Conservation (phyloP, 2,797 vertebrate species). For the Chaetophractus vellerosus region DNA sequence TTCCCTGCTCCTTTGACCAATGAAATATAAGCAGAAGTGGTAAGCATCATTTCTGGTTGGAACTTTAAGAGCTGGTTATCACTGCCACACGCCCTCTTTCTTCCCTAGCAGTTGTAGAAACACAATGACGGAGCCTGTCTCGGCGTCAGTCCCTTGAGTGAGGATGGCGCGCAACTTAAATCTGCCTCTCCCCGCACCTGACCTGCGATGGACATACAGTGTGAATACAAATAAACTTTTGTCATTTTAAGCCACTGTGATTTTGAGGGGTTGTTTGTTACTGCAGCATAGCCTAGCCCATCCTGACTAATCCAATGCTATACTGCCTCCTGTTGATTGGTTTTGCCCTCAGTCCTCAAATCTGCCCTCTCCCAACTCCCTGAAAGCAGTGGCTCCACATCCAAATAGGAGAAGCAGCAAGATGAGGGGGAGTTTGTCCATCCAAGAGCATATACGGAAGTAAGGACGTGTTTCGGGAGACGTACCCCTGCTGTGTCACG, state of each 20-base stretch:
- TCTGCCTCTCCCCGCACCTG: background rate
- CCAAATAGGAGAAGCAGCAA: slow-evolving; percentile 20
- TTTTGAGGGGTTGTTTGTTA: background rate
- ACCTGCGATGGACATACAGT: background rate
- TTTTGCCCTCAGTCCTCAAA: background rate
- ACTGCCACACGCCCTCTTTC: background rate
- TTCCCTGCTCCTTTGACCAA: background rate
- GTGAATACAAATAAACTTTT: background rate
- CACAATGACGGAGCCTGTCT: background rate
- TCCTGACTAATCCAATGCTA: background rate
- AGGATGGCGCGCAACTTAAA: background rate
- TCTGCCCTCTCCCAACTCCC: background rate
- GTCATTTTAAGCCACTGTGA: background rate
- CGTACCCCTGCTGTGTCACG: background rate
- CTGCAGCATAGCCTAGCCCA: background rate
- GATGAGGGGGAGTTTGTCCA: background rate
- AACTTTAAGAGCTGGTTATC: background rate
- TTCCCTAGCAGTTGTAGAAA: background rate
- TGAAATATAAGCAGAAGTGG: background rate
- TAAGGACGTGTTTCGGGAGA: background rate
- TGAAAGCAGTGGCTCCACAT: background rate
- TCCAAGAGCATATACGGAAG: background rate
- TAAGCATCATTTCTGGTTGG: background rate
- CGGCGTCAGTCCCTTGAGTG: background rate
- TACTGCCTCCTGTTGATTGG: background rate